Evolutionary conservation across 1,140 invertebrate species (phyloP).

Genomic region (Mylabris phalerata): DNA sequence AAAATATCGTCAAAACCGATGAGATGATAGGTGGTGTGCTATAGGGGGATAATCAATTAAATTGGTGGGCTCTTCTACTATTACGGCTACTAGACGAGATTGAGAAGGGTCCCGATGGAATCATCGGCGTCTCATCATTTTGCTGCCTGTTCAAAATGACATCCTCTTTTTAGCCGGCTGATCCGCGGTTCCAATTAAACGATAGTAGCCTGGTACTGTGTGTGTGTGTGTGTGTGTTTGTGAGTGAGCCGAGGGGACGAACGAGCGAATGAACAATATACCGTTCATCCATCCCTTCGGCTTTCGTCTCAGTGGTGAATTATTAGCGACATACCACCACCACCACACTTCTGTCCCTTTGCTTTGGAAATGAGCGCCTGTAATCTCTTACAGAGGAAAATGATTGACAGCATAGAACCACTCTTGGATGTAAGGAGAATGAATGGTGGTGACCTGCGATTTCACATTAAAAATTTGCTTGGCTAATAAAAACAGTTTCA

Average conservation of each 20-base stretch:
- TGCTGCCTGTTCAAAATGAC: constrained; percentile 24
- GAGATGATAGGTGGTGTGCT: not conserved
- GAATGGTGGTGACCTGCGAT: too few species aligned
- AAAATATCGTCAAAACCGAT: not conserved
- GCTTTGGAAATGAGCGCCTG: not conserved
- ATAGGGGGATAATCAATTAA: constrained; percentile 11
- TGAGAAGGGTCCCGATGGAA: constrained; percentile 18
- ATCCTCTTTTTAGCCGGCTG: constrained; percentile 28
- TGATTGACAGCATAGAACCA: constrained; percentile 3
- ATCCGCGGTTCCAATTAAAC: constrained; percentile 29
- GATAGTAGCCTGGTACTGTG: constrained; percentile 6
- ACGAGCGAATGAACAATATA: constrained; percentile 10
- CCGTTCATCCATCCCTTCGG: not conserved
- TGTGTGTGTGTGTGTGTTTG: too few species aligned
- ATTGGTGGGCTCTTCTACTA: not conserved
- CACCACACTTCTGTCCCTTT: constrained; percentile 1
- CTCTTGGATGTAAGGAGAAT: not conserved
- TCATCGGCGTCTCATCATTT: constrained; percentile 18
- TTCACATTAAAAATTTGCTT: not conserved
- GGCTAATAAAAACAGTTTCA: too few species aligned
- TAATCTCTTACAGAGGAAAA: not conserved
- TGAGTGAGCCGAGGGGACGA: not conserved
- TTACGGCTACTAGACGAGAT: not conserved
- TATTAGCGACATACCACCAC: constrained; percentile 15
- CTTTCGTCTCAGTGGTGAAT: constrained; percentile 6